Conservation (phyloP, 2,113 vertebrate genomes). For the Oreochromis niloticus region DNA sequence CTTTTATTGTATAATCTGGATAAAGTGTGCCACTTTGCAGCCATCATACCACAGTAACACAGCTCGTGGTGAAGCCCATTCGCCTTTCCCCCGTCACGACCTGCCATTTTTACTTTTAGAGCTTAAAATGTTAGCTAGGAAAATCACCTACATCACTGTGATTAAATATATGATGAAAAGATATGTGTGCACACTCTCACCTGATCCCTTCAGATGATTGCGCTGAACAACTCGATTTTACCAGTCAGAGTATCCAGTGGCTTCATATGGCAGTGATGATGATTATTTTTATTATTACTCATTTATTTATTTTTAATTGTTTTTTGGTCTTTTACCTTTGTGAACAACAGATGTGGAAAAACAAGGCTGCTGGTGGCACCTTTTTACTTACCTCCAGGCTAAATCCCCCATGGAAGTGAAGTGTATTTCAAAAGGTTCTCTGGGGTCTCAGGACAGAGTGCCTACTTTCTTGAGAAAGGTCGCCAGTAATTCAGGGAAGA, state of each 20-base stretch:
- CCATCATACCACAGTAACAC: not conserved
- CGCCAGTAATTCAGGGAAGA: not conserved
- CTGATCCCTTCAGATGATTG: not conserved
- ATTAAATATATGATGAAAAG: not conserved
- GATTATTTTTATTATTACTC: not conserved
- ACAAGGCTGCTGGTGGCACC: not conserved
- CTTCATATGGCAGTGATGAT: not conserved
- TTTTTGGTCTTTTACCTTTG: not conserved
- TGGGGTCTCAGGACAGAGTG: not conserved
- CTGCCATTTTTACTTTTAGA: not conserved
- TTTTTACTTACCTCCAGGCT: not conserved
- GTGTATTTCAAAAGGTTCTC: not conserved
- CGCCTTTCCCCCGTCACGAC: not conserved
- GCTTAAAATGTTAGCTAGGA: not conserved
- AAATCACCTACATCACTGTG: not conserved
- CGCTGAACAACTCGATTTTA: not conserved
- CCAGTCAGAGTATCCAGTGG: not conserved
- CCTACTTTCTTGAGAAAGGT: not conserved
- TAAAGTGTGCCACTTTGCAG: not conserved
- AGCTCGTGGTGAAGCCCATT: not conserved
- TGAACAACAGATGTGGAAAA: not conserved
- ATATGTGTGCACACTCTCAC: not conserved
- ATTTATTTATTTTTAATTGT: not conserved
- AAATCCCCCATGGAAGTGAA: not conserved
- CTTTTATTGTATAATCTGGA: not conserved